A percentile compares a stretch with the other conserved stretches of the same genome.
These are phyloP conservation scores for Drosophila burlai DNA, from an alignment of 1,140 invertebrate genomes.

Conservation along the genomic window DNA sequence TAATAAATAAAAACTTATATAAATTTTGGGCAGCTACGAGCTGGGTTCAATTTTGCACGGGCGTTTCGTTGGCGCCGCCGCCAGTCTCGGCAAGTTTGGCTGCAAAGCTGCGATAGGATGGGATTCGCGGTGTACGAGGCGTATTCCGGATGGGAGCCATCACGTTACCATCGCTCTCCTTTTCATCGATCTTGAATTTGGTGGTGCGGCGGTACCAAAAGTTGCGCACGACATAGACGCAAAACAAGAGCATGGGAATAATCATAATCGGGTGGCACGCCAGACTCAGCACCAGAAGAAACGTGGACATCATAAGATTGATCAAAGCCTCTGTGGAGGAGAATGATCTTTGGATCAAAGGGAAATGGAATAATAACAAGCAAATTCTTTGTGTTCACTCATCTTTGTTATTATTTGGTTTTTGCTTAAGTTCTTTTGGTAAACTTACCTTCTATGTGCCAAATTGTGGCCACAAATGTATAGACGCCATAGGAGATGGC, in stretches of 20 bases:
- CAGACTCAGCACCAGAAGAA: constrained; percentile 40
- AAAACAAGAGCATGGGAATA: constrained; percentile 38
- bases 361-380: too few relatives aligned
- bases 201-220: constrained; percentile 27
- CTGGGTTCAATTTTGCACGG: background rate
- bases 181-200: background rate
- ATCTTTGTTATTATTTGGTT: background rate
- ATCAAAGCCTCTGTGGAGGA: constrained; percentile 53
- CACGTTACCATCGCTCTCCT: background rate
- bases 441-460: constrained; percentile 59
- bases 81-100: constrained; percentile 21
- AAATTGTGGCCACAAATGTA: constrained; percentile 38
- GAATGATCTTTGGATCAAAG: too few relatives aligned
- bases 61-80: background rate
- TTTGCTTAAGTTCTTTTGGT: accelerated
- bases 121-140: constrained; percentile 45
- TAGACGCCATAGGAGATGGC: constrained; percentile 46
- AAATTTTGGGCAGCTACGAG: background rate
- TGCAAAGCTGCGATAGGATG: constrained; percentile 30
- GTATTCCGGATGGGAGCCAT: background rate
- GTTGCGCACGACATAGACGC: constrained; percentile 33
- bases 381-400: background rate
- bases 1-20: constrained; percentile 5
- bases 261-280: constrained; percentile 64
- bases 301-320: constrained; percentile 61